These are phyloP conservation scores for Mus pahari DNA, from an alignment of 2,113 vertebrate genomes.

Conservation along the genomic window DNA sequence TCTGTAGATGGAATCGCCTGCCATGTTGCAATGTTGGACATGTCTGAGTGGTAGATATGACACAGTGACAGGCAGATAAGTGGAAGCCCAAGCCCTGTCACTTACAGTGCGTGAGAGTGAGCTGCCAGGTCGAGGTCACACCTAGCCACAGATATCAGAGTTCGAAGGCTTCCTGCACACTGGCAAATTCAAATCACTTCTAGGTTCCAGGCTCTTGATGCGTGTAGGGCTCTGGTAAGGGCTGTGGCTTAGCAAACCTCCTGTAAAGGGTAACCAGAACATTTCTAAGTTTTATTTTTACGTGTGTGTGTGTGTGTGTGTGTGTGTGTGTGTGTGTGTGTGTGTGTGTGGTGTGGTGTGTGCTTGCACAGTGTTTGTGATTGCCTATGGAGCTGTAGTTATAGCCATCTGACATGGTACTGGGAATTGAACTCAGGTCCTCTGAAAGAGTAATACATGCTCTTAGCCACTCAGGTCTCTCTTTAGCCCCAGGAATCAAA, in stretches of 20 bases:
- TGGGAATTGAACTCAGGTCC: background rate
- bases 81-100: background rate
- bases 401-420: background rate
- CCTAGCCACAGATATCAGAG: background rate
- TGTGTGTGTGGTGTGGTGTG: too few species aligned
- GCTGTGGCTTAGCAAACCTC: background rate
- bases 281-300: background rate
- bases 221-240: background rate
- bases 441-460: too few species aligned
- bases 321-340: background rate
- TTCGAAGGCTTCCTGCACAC: background rate
- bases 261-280: background rate
- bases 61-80: accelerated
- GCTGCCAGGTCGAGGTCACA: background rate
- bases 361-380: background rate
- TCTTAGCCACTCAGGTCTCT: background rate
- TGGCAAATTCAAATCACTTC: too few species aligned
- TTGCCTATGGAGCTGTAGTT: background rate
- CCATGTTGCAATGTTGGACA: background rate
- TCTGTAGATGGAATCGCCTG: too few species aligned
- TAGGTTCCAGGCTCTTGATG: background rate
- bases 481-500: background rate
- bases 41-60: background rate
- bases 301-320: background rate
- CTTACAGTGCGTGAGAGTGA: background rate